A percentile compares a stretch with the other conserved stretches of the same genome.
These are phyloP conservation scores for Plumapathes pennacea DNA, from an alignment of 92 coral and sea anemone genomes.

Conservation along the genomic window DNA sequence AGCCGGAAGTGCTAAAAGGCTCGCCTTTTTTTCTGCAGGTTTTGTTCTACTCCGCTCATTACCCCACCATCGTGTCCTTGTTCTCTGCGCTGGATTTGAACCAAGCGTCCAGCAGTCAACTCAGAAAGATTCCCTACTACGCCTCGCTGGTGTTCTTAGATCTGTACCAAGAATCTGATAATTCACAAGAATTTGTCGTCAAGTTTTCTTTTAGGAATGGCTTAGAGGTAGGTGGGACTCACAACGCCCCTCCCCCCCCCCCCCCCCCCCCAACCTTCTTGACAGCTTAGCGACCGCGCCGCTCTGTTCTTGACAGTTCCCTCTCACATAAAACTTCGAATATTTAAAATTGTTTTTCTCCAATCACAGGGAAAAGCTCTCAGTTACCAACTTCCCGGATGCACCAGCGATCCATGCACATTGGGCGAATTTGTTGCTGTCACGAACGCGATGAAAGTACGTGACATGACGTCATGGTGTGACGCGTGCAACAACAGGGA, in stretches of 20 bases:
- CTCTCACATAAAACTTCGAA: too few relatives aligned
- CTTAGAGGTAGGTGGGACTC: constrained; percentile 19
- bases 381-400: constrained; percentile 55
- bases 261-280: not conserved
- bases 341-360: too few relatives aligned
- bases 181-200: constrained; percentile 16
- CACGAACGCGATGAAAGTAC: constrained; percentile 38
- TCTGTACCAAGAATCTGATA: constrained; percentile 17
- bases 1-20: too few relatives aligned
- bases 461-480: constrained; percentile 54
- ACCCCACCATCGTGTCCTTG: constrained; percentile 66
- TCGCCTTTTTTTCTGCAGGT: constrained; percentile 33
- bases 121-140: constrained; percentile 64
- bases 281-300: not conserved
- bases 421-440: constrained; percentile 31
- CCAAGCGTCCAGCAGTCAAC: constrained; percentile 7
- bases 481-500: constrained; percentile 43
- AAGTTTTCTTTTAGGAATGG: constrained; percentile 71
- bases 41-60: constrained; percentile 73
- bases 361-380: constrained; percentile 25
- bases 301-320: not conserved
- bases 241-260: too few relatives aligned
- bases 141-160: constrained; percentile 68
- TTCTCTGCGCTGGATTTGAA: constrained; percentile 68
- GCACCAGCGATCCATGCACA: constrained; percentile 25